Conservation (phyloP, 2,113 vertebrate species). For the Carassius carassius region DNA sequence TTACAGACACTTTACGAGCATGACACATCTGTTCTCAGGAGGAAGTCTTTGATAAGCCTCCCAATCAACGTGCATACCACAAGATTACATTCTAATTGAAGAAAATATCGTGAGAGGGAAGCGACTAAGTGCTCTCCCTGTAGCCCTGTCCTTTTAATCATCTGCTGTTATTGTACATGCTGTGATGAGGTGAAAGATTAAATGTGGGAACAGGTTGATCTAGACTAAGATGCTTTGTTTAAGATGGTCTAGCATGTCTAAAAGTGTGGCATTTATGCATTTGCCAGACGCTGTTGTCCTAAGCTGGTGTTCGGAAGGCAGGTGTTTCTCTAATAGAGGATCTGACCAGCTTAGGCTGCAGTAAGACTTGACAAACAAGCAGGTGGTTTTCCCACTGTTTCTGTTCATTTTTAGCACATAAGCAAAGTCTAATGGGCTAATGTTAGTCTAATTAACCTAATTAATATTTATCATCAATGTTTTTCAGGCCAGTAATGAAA, state of each 20-base stretch:
- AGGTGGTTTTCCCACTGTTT: not conserved
- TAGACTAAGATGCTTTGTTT: not conserved
- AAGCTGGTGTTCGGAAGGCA: not conserved
- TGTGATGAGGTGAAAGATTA: not conserved
- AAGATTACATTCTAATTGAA: constrained; percentile 27
- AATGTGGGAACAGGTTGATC: not conserved
- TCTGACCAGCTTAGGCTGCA: not conserved
- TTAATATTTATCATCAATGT: not conserved
- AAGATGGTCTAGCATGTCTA: not conserved
- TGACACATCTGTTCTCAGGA: constrained; percentile 14
- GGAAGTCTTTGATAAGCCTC: constrained; percentile 15
- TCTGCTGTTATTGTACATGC: not conserved
- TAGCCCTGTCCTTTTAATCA: constrained; percentile 11
- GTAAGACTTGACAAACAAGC: not conserved
- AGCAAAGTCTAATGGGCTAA: not conserved
- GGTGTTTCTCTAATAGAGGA: not conserved
- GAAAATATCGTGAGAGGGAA: not conserved
- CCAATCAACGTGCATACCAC: not conserved
- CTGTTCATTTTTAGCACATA: not conserved
- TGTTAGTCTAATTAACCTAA: too few relatives aligned
- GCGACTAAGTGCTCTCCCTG: constrained; percentile 25
- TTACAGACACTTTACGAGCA: constrained; percentile 3
- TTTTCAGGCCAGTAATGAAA: not conserved
- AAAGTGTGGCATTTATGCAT: not conserved
- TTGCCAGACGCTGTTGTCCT: not conserved